Evolutionary conservation across 2,113 vertebrate species (phyloP).

Genomic region (Micronisus gabar): DNA sequence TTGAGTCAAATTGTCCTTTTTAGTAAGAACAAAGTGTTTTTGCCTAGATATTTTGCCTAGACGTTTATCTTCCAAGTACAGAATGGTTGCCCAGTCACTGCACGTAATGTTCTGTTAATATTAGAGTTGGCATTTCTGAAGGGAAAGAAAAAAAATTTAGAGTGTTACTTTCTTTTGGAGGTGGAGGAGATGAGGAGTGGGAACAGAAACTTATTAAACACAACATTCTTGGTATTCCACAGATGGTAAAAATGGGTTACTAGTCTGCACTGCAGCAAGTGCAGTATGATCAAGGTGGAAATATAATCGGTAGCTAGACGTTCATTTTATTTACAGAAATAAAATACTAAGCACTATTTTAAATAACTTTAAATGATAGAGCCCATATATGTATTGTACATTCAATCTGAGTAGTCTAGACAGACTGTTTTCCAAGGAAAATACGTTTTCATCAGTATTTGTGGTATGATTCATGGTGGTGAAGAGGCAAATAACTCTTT

Average conservation of each 20-base stretch:
- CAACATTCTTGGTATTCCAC: conserved; percentile 5
- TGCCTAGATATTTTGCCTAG: not conserved
- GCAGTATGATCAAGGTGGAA: not conserved
- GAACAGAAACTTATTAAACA: conserved; percentile 2
- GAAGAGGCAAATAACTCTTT: conserved; percentile 59
- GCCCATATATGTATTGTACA: conserved; percentile 8
- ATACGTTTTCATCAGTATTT: conserved; percentile 65
- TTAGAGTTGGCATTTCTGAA: not conserved
- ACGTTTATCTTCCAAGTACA: not conserved
- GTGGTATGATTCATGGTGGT: conserved; percentile 63
- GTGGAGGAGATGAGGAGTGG: not conserved
- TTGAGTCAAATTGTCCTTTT: not conserved
- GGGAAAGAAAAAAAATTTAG: not conserved
- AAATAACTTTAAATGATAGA: conserved; percentile 39
- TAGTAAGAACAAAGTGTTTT: not conserved
- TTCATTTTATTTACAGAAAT: conserved; percentile 50
- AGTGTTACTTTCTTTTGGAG: not conserved
- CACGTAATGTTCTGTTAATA: not conserved
- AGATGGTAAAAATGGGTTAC: not conserved
- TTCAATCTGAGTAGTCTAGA: conserved; percentile 55
- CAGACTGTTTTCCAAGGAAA: conserved; percentile 63
- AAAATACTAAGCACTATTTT: conserved; percentile 39
- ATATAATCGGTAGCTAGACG: not conserved
- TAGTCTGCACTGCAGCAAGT: conserved; percentile 19
- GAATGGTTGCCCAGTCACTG: not conserved